Conservation (phyloP, 2,888 invertebrate species). For the Cheilosia impressa region DNA sequence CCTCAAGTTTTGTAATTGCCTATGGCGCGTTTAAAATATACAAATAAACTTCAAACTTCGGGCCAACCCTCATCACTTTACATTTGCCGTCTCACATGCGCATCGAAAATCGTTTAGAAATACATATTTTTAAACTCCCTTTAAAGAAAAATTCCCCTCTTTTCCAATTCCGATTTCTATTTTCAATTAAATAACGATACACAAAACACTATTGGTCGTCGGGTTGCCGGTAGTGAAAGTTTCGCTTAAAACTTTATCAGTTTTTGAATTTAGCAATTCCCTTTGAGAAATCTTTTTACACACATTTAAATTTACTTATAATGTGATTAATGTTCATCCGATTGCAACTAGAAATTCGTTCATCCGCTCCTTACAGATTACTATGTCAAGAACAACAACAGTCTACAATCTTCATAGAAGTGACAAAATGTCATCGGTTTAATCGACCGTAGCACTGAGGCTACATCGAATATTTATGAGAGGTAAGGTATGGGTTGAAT, state of each 20-base stretch:
- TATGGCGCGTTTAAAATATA: background rate
- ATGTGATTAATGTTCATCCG: slow-evolving; percentile 58
- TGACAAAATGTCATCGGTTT: slow-evolving; percentile 70
- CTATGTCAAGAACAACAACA: slow-evolving; percentile 62
- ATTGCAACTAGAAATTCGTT: slow-evolving; percentile 52
- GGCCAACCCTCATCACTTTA: slow-evolving; percentile 1
- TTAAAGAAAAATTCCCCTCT: slow-evolving; percentile 5
- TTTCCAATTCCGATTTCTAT: background rate
- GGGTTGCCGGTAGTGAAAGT: slow-evolving; percentile 11
- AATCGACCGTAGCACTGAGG: slow-evolving; percentile 67
- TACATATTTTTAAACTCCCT: slow-evolving; percentile 12
- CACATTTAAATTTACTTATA: slow-evolving; percentile 55
- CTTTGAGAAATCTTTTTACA: background rate
- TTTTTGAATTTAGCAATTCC: slow-evolving; percentile 10
- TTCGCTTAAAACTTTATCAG: slow-evolving; percentile 26
- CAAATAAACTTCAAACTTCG: slow-evolving; percentile 27
- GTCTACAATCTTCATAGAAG: slow-evolving; percentile 50
- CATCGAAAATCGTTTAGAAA: slow-evolving; percentile 16
- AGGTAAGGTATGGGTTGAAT: slow-evolving; percentile 44
- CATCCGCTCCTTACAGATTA: slow-evolving; percentile 59
- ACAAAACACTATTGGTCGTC: background rate
- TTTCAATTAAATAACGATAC: slow-evolving; percentile 12
- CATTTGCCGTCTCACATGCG: background rate
- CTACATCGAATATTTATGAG: slow-evolving; percentile 73
- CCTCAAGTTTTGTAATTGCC: background rate